Percentiles rank a stretch among this genome's conserved stretches.
phyloP scores from a whole-genome alignment of 1,140 invertebrate species.

The Cyclargus thomasi region DNA sequence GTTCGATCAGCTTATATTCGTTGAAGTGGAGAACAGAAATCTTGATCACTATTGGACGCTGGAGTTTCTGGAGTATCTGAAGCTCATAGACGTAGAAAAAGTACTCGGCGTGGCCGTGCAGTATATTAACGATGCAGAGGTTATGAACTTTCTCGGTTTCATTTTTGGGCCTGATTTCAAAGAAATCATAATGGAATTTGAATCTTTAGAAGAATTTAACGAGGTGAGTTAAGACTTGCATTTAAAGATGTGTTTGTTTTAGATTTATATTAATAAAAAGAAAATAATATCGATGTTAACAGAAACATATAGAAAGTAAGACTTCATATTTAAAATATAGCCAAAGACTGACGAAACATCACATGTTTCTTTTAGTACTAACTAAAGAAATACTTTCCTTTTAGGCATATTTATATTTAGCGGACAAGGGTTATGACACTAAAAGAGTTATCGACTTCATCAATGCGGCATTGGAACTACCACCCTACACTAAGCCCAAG shows the following conservation, averaged over 20 bases:
- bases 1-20: slow-evolving; percentile 14
- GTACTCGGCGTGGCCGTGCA: slow-evolving; percentile 26
- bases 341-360: too few relatives aligned
- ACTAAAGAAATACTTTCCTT: slow-evolving; percentile 19
- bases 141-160: slow-evolving; percentile 34
- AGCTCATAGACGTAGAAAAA: slow-evolving; percentile 33
- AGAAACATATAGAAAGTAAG: too few relatives aligned
- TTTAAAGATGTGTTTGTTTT: too few relatives aligned
- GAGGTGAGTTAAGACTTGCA: slow-evolving; percentile 31
- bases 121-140: slow-evolving; percentile 35
- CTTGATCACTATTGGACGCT: slow-evolving; percentile 23
- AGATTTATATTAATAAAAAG: too few relatives aligned
- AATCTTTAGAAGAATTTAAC: slow-evolving; percentile 35
- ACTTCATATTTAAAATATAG: too few relatives aligned
- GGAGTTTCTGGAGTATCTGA: slow-evolving; percentile 35
- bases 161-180: slow-evolving; percentile 31
- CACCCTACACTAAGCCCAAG: slow-evolving; percentile 29
- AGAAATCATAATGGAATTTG: slow-evolving; percentile 32
- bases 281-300: too few relatives aligned
- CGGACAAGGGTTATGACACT: slow-evolving; percentile 35
- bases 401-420: slow-evolving; percentile 32
- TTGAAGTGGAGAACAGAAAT: slow-evolving; percentile 15
- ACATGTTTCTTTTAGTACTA: neutral
- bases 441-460: slow-evolving; percentile 28
- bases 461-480: slow-evolving; percentile 32